A percentile compares a stretch with the other conserved stretches of the same genome.
phyloP scores from a whole-genome alignment of 1,140 invertebrate species.

The Tetramorium alpestre region DNA sequence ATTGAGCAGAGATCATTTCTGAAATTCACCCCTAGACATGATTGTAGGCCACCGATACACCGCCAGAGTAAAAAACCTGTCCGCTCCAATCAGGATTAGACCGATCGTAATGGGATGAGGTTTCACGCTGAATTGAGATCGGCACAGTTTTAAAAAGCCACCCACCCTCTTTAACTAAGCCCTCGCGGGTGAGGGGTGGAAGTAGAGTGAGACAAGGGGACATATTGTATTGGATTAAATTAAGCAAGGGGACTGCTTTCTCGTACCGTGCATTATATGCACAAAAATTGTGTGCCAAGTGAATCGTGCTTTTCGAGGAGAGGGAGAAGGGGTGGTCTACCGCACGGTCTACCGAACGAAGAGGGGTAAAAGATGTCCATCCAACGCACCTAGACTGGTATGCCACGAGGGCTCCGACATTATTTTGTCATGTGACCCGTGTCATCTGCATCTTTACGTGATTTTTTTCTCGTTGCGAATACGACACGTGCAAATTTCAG shows the following conservation, averaged over 20 bases:
- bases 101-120: slow-evolving; percentile 85
- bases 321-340: slow-evolving; percentile 37
- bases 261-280: slow-evolving; percentile 78
- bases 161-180: slow-evolving; percentile 79
- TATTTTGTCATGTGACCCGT: slow-evolving; percentile 83
- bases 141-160: slow-evolving; percentile 84
- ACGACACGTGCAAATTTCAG: slow-evolving; percentile 26
- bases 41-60: slow-evolving; percentile 62
- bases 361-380: slow-evolving; percentile 29
- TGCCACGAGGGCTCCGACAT: slow-evolving; percentile 70
- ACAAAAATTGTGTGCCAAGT: slow-evolving; percentile 84
- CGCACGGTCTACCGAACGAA: neutral
- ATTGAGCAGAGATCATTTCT: neutral
- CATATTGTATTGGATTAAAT: slow-evolving; percentile 86
- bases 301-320: slow-evolving; percentile 79
- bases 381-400: slow-evolving; percentile 50
- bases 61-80: slow-evolving; percentile 78
- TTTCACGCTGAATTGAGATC: slow-evolving; percentile 83
- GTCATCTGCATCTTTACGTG: slow-evolving; percentile 81
- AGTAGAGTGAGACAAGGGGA: slow-evolving; percentile 71
- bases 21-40: neutral
- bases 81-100: slow-evolving; percentile 79
- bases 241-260: slow-evolving; percentile 77
- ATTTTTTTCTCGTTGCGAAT: slow-evolving; percentile 67
- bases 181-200: slow-evolving; percentile 57